Evolutionary conservation across 1,140 invertebrate genomes (phyloP).

Genomic region (Zaprionus lachaisei): DNA sequence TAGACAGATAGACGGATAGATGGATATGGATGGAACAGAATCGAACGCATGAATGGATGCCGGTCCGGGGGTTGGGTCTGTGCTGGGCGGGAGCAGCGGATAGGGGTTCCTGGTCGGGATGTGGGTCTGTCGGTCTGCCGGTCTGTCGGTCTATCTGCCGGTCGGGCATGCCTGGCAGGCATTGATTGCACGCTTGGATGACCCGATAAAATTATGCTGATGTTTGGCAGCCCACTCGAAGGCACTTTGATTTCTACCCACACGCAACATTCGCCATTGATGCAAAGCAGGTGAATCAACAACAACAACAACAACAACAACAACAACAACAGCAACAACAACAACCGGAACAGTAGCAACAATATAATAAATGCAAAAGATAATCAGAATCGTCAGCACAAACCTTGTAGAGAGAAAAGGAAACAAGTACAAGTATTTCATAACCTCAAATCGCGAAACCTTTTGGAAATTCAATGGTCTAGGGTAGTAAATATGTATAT

Average conservation of each 20-base stretch:
- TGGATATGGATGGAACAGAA: conserved; percentile 26
- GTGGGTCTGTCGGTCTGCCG: not conserved
- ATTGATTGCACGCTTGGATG: conserved; percentile 60
- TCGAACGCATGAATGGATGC: conserved; percentile 29
- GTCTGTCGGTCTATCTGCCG: not conserved
- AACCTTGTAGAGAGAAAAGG: not conserved
- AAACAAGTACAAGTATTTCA: not conserved
- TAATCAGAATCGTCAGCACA: conserved; percentile 42
- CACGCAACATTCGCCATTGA: conserved; percentile 39
- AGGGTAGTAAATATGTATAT: too few species aligned
- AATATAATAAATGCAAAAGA: conserved; percentile 62
- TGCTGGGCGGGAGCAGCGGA: not conserved
- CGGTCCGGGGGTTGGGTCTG: not conserved
- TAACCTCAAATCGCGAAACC: too few species aligned
- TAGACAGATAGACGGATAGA: conserved; percentile 11
- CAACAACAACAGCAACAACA: conserved; percentile 9
- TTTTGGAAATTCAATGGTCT: too few species aligned
- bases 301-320: conserved; percentile 25
- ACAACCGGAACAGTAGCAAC: conserved; percentile 27
- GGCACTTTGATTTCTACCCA: conserved; percentile 43
- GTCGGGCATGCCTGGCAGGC: conserved; percentile 27
- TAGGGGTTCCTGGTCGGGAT: not conserved
- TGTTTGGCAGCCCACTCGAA: conserved; percentile 32
- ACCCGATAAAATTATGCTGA: conserved; percentile 62
- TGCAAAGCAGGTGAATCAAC: conserved; percentile 59